Percentiles rank a stretch among this genome's conserved stretches.
Evolutionary conservation across 2,113 vertebrate species (phyloP).

Genomic region (Sula dactylatra): DNA sequence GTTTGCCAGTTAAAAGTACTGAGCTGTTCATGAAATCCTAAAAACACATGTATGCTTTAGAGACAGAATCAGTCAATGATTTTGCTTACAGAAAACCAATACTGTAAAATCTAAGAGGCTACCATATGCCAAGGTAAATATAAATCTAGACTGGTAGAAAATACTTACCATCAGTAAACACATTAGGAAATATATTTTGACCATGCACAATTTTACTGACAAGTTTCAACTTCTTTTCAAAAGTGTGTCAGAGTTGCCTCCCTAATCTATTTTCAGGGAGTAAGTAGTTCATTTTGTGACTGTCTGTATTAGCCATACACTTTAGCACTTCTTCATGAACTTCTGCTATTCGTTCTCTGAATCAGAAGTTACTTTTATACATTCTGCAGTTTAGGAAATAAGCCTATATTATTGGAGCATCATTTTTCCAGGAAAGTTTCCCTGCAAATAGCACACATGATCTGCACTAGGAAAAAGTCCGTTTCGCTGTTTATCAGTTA

Average conservation of each 20-base stretch:
- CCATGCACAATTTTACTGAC: not conserved
- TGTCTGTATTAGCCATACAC: not conserved
- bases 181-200: not conserved
- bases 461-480: not conserved
- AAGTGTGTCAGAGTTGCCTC: not conserved
- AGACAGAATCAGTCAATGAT: not conserved
- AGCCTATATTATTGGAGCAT: not conserved
- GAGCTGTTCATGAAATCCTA: not conserved
- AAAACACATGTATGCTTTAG: not conserved
- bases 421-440: not conserved
- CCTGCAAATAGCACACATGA: not conserved
- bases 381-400: not conserved
- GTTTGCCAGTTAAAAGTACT: not conserved
- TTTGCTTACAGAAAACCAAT: not conserved
- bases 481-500: not conserved
- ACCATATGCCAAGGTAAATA: not conserved
- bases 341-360: not conserved
- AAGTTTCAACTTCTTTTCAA: not conserved
- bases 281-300: not conserved
- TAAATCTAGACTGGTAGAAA: not conserved
- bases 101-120: not conserved
- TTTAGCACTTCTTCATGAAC: not conserved
- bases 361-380: not conserved
- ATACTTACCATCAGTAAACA: not conserved
- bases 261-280: not conserved